These are phyloP conservation scores for Esox lucius DNA, from an alignment of 2,797 vertebrate genomes.

Conservation along the genomic window DNA sequence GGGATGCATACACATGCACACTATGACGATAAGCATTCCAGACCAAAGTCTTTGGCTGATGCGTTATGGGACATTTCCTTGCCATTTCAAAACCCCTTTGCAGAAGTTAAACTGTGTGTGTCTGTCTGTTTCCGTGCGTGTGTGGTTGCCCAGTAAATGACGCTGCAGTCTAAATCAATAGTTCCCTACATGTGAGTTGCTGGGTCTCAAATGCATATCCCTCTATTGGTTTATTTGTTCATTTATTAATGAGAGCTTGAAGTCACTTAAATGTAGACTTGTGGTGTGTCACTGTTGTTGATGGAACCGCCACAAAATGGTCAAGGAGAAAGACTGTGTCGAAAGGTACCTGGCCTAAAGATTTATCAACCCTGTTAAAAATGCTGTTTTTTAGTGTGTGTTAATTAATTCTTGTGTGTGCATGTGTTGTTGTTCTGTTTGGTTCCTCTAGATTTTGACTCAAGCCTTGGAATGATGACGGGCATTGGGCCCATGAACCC, in stretches of 20 bases:
- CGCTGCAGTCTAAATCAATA: conserved; percentile 42
- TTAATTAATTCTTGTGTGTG: conserved; percentile 19
- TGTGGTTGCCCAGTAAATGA: conserved; percentile 12
- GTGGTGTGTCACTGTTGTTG: conserved; percentile 48
- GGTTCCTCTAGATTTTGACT: conserved; percentile 84
- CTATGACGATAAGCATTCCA: conserved; percentile 31
- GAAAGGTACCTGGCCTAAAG: conserved; percentile 30
- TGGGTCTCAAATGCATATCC: conserved; percentile 16
- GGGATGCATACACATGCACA: conserved; percentile 16
- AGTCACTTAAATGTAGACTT: conserved; percentile 49
- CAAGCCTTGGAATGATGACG: conserved; percentile 90
- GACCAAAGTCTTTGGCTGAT: conserved; percentile 53
- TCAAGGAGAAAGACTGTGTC: conserved; percentile 4
- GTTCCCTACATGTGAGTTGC: conserved; percentile 40
- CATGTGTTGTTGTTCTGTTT: conserved; percentile 3
- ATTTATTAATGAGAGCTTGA: conserved; percentile 62
- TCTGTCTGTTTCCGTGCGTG: conserved; percentile 19
- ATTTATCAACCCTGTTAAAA: neutral
- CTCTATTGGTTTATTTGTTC: conserved; percentile 50
- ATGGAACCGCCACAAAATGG: conserved; percentile 29
- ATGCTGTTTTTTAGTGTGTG: neutral
- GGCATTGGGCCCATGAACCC: conserved; percentile 91
- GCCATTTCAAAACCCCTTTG: conserved; percentile 65
- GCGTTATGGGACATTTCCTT: conserved; percentile 47
- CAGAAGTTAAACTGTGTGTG: conserved; percentile 21